Percentiles rank a stretch among this genome's conserved stretches.
phyloP scores from a whole-genome alignment of 1,140 invertebrate genomes.

The Lordiphosa stackelbergi region DNA sequence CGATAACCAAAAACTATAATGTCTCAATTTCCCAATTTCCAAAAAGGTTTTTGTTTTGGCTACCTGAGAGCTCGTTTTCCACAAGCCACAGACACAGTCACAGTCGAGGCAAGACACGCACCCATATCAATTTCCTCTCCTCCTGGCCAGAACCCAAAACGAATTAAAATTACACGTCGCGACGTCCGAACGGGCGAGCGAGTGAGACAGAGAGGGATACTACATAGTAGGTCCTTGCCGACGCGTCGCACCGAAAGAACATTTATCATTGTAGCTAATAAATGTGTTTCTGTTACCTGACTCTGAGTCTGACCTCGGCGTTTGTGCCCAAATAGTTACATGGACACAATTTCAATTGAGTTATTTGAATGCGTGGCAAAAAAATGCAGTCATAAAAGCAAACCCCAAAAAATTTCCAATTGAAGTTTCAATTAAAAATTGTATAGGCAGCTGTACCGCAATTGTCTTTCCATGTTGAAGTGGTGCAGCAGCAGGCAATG shows the following conservation, averaged over 20 bases:
- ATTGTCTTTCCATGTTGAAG: slow-evolving; percentile 46
- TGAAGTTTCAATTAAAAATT: slow-evolving; percentile 51
- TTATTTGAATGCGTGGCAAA: slow-evolving; percentile 58
- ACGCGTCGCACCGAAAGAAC: slow-evolving; percentile 38
- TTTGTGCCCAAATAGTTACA: slow-evolving; percentile 23
- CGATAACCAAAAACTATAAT: slow-evolving; percentile 41
- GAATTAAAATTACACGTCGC: slow-evolving; percentile 70
- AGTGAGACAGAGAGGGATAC: slow-evolving; percentile 18
- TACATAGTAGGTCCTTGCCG: slow-evolving; percentile 34
- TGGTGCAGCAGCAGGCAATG: slow-evolving; percentile 23
- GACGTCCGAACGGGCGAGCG: slow-evolving; percentile 21
- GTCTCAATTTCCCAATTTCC: slow-evolving; percentile 34
- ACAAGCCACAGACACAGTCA: slow-evolving; percentile 9
- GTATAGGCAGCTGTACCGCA: slow-evolving; percentile 34
- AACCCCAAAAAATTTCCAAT: slow-evolving; percentile 32
- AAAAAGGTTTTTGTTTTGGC: slow-evolving; percentile 8
- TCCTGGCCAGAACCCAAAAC: slow-evolving; percentile 54
- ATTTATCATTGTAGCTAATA: slow-evolving; percentile 74
- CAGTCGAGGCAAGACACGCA: slow-evolving; percentile 30
- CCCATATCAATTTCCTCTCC: slow-evolving; percentile 64
- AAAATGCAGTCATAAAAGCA: slow-evolving; percentile 11
- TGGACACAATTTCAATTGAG: slow-evolving; percentile 57
- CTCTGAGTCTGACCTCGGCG: slow-evolving; percentile 4
- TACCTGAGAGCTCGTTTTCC: slow-evolving; percentile 44
- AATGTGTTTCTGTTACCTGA: slow-evolving; percentile 69